Evolutionary conservation across 2,113 vertebrate genomes (phyloP).

Genomic region (Crotalus viridis): DNA sequence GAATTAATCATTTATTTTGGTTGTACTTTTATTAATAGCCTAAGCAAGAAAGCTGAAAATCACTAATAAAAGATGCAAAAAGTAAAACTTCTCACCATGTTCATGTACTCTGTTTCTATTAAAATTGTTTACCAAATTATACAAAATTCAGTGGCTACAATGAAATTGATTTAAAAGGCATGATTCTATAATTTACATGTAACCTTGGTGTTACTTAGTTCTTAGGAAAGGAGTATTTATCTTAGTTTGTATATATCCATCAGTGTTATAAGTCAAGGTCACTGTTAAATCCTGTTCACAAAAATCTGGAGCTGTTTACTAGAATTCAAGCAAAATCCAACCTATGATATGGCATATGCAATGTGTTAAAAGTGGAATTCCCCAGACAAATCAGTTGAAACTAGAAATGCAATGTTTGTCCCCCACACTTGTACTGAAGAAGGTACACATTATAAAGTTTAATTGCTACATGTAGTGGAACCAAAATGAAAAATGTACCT

Average conservation of each 20-base stretch:
- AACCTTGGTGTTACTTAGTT: neutral
- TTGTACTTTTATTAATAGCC: neutral
- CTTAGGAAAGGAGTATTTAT: neutral
- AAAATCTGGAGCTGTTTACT: neutral
- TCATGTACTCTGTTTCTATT: neutral
- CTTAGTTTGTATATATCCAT: neutral
- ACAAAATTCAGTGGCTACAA: neutral
- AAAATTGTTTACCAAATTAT: neutral
- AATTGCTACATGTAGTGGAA: neutral
- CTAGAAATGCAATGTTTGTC: neutral
- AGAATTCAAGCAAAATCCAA: neutral
- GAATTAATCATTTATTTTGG: neutral
- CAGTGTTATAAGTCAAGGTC: neutral
- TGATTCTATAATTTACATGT: neutral
- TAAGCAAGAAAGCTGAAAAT: neutral
- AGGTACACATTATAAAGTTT: neutral
- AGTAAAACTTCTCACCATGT: neutral
- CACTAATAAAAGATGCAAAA: neutral
- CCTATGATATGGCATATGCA: neutral
- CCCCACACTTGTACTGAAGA: neutral
- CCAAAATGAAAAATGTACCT: neutral
- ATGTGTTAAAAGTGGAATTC: neutral
- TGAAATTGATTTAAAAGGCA: neutral
- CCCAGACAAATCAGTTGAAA: neutral
- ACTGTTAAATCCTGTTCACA: neutral